A percentile compares a stretch with the other conserved stretches of the same genome.
Evolutionary conservation across 1,140 invertebrate genomes (phyloP).

Genomic region (Lepidurus couesii): DNA sequence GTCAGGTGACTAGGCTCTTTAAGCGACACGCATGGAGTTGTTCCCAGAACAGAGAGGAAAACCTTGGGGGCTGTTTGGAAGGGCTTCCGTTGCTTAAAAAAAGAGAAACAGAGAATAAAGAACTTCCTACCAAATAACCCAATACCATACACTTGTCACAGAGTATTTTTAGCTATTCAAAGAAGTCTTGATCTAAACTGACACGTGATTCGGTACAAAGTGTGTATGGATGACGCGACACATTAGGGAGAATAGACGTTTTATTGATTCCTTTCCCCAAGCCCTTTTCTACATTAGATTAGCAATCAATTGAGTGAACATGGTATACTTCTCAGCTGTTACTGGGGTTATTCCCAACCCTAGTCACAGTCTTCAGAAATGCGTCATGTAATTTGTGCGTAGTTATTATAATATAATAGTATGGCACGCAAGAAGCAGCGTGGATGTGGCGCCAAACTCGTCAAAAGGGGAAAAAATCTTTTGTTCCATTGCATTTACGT

Average conservation of each 20-base stretch:
- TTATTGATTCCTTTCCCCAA: not conserved
- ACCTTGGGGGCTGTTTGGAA: slow-evolving; percentile 9
- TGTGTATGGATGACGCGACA: not conserved
- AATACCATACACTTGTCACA: not conserved
- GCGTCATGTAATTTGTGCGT: not conserved
- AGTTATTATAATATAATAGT: not conserved
- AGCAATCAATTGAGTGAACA: not conserved
- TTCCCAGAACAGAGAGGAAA: not conserved
- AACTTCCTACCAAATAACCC: too few species aligned
- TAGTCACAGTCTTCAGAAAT: not conserved
- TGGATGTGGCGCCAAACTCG: not conserved
- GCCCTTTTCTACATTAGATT: not conserved
- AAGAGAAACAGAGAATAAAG: too few species aligned
- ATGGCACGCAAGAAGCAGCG: not conserved
- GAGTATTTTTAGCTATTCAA: not conserved
- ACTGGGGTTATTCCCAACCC: not conserved
- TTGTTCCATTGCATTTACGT: not conserved
- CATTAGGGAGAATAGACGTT: not conserved
- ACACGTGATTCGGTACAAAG: not conserved
- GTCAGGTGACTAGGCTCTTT: not conserved
- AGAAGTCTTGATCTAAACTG: not conserved
- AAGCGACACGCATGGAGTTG: not conserved
- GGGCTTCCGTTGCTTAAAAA: not conserved
- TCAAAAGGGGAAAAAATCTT: not conserved
- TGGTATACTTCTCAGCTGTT: not conserved